These are phyloP conservation scores for Dolichoris vasculosae DNA, from an alignment of 1,140 invertebrate genomes.

Conservation along the genomic window DNA sequence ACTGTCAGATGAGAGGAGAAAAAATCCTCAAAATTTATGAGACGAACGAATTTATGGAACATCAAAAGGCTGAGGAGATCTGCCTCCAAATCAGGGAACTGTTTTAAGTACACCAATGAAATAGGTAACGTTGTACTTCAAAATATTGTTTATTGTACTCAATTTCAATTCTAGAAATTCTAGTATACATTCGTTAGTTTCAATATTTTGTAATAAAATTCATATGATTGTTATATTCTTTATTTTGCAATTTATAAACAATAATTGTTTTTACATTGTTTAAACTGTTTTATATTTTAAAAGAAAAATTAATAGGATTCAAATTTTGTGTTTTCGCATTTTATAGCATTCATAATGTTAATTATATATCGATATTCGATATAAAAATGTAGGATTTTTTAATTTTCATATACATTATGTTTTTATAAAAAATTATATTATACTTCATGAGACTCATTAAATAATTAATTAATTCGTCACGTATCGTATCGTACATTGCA, in stretches of 20 bases:
- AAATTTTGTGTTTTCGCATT: no score
- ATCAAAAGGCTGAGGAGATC: background rate
- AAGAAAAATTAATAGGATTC: no score
- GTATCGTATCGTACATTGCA: no score
- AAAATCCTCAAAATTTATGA: constrained; percentile 37
- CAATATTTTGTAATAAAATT: background rate
- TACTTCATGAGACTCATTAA: no score
- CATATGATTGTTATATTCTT: background rate
- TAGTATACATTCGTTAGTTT: background rate
- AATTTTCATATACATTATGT: background rate
- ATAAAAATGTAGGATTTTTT: background rate
- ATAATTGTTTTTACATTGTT: no score
- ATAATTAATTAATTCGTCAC: no score
- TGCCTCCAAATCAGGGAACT: background rate
- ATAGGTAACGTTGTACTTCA: background rate
- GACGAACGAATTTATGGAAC: constrained; percentile 26
- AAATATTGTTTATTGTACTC: background rate
- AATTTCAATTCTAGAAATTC: background rate
- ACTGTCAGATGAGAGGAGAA: background rate
- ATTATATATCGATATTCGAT: background rate
- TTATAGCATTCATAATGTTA: background rate
- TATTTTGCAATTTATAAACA: no score
- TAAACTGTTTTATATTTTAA: no score
- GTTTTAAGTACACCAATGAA: background rate
- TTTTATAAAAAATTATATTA: no score